Conservation (phyloP, 2,888 invertebrate genomes). For the Lycaena phlaeas region DNA sequence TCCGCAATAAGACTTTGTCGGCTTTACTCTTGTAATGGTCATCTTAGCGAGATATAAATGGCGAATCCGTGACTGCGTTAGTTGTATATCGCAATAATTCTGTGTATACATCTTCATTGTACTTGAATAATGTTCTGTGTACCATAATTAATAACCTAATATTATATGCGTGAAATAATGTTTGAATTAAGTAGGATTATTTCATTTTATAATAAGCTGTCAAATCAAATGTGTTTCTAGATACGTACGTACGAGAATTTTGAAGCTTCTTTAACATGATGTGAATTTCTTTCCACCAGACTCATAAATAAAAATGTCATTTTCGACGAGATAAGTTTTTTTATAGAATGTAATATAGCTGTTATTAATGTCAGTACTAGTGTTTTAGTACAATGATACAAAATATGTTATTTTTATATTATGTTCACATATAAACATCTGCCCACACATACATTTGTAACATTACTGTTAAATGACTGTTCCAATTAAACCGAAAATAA, state of each 20-base stretch:
- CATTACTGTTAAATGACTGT: too few species aligned
- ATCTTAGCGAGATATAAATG: conserved; percentile 36
- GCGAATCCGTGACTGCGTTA: conserved; percentile 29
- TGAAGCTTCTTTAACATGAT: background rate
- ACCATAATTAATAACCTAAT: conserved; percentile 1
- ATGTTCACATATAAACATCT: too few species aligned
- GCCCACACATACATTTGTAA: too few species aligned
- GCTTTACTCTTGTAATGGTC: conserved; percentile 34
- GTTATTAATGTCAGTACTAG: too few species aligned
- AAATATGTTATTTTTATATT: too few species aligned
- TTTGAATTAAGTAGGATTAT: background rate
- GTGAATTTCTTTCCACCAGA: background rate
- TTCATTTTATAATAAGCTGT: background rate
- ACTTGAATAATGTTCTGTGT: background rate
- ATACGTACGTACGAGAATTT: background rate
- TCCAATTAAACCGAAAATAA: too few species aligned
- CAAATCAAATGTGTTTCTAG: background rate
- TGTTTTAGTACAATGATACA: too few species aligned
- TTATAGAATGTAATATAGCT: too few species aligned
- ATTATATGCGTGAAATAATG: background rate
- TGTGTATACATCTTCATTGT: conserved; percentile 1
- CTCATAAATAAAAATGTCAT: background rate
- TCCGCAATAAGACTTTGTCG: conserved; percentile 33
- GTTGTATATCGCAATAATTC: conserved; percentile 5
- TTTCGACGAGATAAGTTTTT: background rate